Percentiles rank a stretch among this genome's conserved stretches.
phyloP scores from a whole-genome alignment of 2,797 vertebrate species.

The Ciconia nigra region DNA sequence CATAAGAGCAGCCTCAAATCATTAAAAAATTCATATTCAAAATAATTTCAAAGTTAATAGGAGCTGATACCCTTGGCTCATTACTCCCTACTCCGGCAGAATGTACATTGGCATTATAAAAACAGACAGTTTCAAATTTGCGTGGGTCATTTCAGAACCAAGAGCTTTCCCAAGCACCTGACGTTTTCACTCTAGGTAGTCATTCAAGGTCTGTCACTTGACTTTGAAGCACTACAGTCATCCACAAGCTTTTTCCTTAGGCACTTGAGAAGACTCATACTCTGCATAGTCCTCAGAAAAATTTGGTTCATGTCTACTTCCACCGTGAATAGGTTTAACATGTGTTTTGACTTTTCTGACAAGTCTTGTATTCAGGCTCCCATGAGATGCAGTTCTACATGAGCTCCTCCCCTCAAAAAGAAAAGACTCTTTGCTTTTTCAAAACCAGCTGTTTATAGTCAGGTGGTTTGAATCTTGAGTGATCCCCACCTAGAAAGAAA shows the following conservation, averaged over 20 bases:
- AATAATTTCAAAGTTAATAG: slow-evolving; percentile 13
- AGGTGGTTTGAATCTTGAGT: background rate
- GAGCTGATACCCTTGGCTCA: background rate
- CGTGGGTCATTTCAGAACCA: background rate
- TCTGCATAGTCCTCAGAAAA: background rate
- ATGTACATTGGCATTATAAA: background rate
- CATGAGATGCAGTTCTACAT: background rate
- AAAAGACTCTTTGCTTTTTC: background rate
- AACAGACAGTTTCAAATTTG: background rate
- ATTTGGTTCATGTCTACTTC: background rate
- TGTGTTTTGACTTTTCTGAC: background rate
- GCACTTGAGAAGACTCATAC: background rate
- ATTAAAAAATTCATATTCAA: slow-evolving; percentile 23
- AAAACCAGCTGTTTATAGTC: background rate
- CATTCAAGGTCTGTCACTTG: background rate
- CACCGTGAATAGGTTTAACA: background rate
- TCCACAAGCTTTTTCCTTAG: background rate
- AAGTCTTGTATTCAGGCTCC: background rate
- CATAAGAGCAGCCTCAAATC: background rate
- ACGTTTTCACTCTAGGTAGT: background rate
- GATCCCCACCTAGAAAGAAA: background rate
- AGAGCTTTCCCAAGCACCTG: background rate
- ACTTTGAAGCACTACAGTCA: background rate
- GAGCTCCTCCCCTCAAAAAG: background rate
- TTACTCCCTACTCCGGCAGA: background rate